Base-by-base conservation (phyloP, 1,140 invertebrate species). In the Drosophila trapezifrons region DNA sequence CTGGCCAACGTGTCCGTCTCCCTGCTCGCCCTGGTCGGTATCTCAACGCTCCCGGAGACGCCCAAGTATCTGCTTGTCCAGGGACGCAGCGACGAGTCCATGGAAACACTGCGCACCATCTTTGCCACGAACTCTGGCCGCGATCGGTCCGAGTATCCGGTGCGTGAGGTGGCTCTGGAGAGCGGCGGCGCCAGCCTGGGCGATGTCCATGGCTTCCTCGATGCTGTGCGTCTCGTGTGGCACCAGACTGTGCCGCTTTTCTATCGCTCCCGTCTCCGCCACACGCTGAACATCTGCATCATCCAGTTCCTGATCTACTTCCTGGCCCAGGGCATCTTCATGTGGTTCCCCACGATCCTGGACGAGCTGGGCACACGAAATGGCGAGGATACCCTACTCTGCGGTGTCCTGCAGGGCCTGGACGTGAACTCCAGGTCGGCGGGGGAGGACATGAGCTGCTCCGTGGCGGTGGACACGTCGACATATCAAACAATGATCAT, bases 11-110 rank as follows among this genome's bases (percentile, higher is more conserved):
- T 93, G 0, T 38, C 94, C 0, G 93, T 95, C 1, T 93, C 94
- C 29, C 70, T 95, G 20, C 51, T 94, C 4, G 93, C 93, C 0
- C 78, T 93, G 1, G 17, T 94, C 0, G 92, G 95, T 52, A 79
- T 94, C 0, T 93, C 94, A 7, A 91, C 92, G 9, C 92, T 95
- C 7, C 95, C 95, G 0, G 97, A 97, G 87, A 97, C 95, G 67
- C 96, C 97, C 0, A 96, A 96, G 80, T 97, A 95, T 89, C 92
- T 96, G 12, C 90, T 96, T 6, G 93, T 94, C 0, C 93, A 94
- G 89, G 95, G 95, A 58, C 93, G 92, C 69, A 83, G 92, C 10
- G 92, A 95, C 0, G 93, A 95, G 74, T 94, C 96, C 1, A 76
- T 96, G 2, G 74, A 93, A 20, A 92, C 95, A 13, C 86, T 97